These are phyloP conservation scores for Rhopalosiphum padi DNA, from an alignment of 1,140 invertebrate genomes.

Conservation along the genomic window DNA sequence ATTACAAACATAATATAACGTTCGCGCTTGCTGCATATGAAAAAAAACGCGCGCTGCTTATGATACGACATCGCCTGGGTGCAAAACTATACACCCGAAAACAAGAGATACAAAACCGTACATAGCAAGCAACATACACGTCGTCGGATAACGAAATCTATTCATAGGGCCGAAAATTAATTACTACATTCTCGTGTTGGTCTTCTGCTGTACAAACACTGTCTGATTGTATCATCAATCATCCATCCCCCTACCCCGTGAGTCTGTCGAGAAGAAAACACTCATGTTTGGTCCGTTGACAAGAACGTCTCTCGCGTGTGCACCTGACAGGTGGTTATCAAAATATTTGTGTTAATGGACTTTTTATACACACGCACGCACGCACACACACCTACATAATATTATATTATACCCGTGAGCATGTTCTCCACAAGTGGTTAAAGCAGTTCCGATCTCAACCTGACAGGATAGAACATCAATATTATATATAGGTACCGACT, in stretches of 20 bases:
- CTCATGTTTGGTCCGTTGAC: constrained; percentile 23
- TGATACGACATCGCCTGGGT: not conserved
- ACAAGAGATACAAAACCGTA: constrained; percentile 11
- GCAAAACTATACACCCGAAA: not conserved
- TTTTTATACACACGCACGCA: not conserved
- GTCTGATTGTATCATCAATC: constrained; percentile 55
- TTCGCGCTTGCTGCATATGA: not conserved
- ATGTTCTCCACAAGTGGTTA: constrained; percentile 25
- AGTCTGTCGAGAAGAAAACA: constrained; percentile 39
- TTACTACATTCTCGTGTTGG: constrained; percentile 52
- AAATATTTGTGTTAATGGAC: constrained; percentile 55
- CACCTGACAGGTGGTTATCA: constrained; percentile 58
- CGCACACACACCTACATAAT: not conserved
- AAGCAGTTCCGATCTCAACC: not conserved
- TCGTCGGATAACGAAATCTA: constrained; percentile 5
- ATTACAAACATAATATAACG: not conserved
- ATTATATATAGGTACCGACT: not conserved
- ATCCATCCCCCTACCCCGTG: not conserved
- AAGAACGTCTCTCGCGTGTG: constrained; percentile 36
- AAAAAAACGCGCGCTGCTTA: not conserved
- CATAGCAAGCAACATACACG: not conserved
- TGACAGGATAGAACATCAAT: not conserved
- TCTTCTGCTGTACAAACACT: constrained; percentile 36
- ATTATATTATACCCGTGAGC: not conserved
- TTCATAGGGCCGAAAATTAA: constrained; percentile 55